Evolutionary conservation across 2,113 vertebrate species (phyloP).

Genomic region (Salminus brasiliensis): DNA sequence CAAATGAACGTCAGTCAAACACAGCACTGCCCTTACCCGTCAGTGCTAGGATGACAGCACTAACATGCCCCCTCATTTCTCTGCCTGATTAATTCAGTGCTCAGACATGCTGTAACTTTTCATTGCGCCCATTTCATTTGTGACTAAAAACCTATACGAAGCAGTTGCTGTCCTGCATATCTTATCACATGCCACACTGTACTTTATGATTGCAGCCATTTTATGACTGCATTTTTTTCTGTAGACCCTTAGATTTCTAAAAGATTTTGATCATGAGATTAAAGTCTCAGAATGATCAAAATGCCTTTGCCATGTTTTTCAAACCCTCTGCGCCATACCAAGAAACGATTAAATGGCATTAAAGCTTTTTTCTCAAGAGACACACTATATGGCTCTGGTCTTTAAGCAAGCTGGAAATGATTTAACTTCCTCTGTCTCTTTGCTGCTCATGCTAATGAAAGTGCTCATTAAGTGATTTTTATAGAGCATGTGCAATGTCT

Average conservation of each 20-base stretch:
- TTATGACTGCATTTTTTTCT: too few relatives aligned
- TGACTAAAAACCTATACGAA: neutral
- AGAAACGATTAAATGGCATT: neutral
- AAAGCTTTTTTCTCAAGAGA: neutral
- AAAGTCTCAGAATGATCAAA: neutral
- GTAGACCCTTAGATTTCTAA: neutral
- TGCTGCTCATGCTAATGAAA: neutral
- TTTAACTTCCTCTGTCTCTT: neutral
- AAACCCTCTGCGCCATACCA: neutral
- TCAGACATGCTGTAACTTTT: conserved; percentile 11
- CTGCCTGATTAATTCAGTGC: conserved; percentile 33
- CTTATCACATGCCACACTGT: neutral
- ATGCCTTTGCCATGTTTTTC: neutral
- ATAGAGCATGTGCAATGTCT: neutral
- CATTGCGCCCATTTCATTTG: conserved; percentile 16
- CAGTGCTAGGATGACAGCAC: neutral
- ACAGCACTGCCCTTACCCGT: conserved; percentile 8
- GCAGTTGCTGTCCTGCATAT: neutral
- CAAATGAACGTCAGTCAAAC: conserved; percentile 27
- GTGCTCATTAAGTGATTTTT: neutral
- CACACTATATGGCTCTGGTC: neutral
- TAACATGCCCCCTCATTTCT: conserved; percentile 24
- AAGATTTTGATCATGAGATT: conserved; percentile 1
- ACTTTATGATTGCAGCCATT: neutral
- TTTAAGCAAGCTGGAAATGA: neutral